Evolutionary conservation across 2,797 vertebrate genomes (phyloP).

Genomic region (Odontamblyopus rebecca): DNA sequence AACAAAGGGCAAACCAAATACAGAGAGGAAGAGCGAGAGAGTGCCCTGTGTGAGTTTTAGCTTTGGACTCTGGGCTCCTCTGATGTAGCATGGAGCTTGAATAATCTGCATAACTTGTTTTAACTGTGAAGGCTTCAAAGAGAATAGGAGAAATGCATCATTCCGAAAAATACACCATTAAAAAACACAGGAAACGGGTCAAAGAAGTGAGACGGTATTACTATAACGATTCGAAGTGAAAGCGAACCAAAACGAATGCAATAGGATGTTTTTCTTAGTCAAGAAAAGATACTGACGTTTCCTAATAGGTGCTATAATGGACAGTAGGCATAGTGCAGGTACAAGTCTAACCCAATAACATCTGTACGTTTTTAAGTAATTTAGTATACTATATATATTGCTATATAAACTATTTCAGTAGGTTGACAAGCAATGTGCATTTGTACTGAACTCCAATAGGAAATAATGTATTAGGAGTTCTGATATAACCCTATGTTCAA

Average conservation of each 20-base stretch:
- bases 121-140: conserved; percentile 63
- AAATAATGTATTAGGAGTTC: background rate
- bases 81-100: conserved; percentile 36
- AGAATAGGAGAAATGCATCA: conserved; percentile 38
- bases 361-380: background rate
- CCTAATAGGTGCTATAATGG: background rate
- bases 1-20: conserved; percentile 42
- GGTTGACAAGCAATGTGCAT: background rate
- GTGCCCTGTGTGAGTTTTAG: conserved; percentile 23
- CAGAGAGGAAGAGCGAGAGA: conserved; percentile 9
- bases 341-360: background rate
- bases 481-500: background rate
- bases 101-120: conserved; percentile 64
- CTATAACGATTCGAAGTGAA: background rate
- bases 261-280: background rate
- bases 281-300: background rate
- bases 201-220: background rate
- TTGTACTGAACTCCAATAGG: background rate
- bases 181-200: conserved; percentile 31
- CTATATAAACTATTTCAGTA: background rate
- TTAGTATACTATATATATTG: background rate
- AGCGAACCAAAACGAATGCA: background rate
- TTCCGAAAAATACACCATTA: conserved; percentile 35
- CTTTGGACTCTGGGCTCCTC: conserved; percentile 32
- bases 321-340: background rate